These are phyloP conservation scores for Cerastoderma edule DNA, from an alignment of 2,888 invertebrate species.

Conservation along the genomic window DNA sequence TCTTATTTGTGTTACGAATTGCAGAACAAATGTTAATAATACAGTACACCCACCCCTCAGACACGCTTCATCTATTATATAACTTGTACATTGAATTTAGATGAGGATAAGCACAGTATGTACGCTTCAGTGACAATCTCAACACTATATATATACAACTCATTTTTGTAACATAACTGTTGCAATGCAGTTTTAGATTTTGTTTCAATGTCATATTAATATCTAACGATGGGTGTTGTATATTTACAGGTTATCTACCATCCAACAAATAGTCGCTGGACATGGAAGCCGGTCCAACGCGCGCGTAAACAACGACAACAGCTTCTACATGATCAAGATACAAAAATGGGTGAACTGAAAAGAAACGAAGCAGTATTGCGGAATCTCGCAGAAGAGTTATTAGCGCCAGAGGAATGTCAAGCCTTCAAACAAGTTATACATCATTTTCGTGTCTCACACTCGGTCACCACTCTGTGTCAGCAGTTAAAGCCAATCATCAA, in stretches of 20 bases:
- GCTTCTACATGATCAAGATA: conserved; percentile 25
- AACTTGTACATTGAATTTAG: no score
- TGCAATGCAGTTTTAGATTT: no score
- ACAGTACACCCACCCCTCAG: no score
- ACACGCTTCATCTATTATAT: no score
- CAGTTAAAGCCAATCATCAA: conserved; percentile 71
- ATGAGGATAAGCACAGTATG: no score
- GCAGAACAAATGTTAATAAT: no score
- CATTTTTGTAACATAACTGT: no score
- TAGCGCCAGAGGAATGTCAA: conserved; percentile 66
- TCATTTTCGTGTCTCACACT: conserved; percentile 72
- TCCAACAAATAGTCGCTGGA: conserved; percentile 58
- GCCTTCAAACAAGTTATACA: conserved; percentile 72
- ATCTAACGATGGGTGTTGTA: background rate
- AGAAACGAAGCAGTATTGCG: conserved; percentile 67
- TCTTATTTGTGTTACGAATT: no score
- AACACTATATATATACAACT: no score
- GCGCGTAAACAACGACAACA: conserved; percentile 34
- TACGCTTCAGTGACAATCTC: no score
- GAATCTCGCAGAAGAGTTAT: conserved; percentile 71
- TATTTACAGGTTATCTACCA: conserved; percentile 64
- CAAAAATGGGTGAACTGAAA: conserved; percentile 54
- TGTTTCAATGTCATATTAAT: no score
- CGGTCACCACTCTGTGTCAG: conserved; percentile 71
- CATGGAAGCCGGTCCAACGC: conserved; percentile 68